phyloP scores from a whole-genome alignment of 2,888 invertebrate genomes.

The Euproctis similis region DNA sequence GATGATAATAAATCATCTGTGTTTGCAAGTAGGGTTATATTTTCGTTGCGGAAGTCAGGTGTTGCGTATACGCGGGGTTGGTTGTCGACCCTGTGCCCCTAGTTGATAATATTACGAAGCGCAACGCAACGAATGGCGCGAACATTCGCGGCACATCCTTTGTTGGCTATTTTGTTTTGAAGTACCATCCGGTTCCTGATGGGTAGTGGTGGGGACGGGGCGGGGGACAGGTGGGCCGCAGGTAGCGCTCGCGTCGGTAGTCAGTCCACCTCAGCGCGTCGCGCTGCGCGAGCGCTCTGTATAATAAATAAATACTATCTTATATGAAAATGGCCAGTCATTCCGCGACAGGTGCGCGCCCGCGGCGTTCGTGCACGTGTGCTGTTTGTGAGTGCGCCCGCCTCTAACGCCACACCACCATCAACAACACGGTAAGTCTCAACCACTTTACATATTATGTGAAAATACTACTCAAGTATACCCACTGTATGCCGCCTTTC shows the following conservation, averaged over 20 bases:
- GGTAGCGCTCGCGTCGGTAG: conserved; percentile 63
- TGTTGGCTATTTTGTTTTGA: conserved; percentile 75
- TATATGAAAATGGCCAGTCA: conserved; percentile 68
- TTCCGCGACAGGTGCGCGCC: conserved; percentile 73
- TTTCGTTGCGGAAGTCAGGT: conserved; percentile 59
- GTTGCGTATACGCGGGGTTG: conserved; percentile 44
- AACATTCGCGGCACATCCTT: conserved; percentile 74
- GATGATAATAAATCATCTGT: too few species aligned
- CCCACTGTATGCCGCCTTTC: conserved; percentile 41
- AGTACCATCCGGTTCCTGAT: conserved; percentile 72
- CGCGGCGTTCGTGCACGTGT: conserved; percentile 71
- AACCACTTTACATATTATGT: conserved; percentile 31
- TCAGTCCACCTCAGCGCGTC: conserved; percentile 64
- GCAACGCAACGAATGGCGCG: conserved; percentile 53
- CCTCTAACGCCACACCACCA: conserved; percentile 48
- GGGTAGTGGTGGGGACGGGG: conserved; percentile 58
- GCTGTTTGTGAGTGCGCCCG: conserved; percentile 72
- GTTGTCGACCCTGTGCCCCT: conserved; percentile 28
- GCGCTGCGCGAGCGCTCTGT: conserved; percentile 66
- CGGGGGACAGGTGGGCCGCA: conserved; percentile 70
- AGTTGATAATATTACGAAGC: conserved; percentile 33
- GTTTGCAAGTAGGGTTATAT: too few species aligned
- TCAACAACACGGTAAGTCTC: conserved; percentile 47
- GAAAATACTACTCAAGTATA: conserved; percentile 32
- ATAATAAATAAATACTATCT: conserved; percentile 47